phyloP scores from a whole-genome alignment of 2,888 invertebrate genomes.

The Cryptus viduatorius region DNA sequence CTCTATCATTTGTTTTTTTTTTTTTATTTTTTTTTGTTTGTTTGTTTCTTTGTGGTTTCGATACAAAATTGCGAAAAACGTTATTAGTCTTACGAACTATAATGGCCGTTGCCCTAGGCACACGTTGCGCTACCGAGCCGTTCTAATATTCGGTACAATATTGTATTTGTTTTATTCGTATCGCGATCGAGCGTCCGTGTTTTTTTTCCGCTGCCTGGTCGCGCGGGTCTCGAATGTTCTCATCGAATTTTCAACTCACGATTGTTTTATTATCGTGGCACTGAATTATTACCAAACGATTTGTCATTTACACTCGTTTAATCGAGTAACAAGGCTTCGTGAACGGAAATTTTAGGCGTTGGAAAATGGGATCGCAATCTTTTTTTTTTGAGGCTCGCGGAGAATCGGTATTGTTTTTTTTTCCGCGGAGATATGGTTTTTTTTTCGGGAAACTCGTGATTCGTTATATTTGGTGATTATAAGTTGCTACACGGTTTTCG shows the following conservation, averaged over 20 bases:
- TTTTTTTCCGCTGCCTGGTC: conserved; percentile 1
- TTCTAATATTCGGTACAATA: conserved; percentile 58
- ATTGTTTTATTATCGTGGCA: conserved; percentile 15
- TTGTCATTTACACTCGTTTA: not conserved
- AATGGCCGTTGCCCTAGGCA: conserved; percentile 66
- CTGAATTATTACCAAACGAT: conserved; percentile 1
- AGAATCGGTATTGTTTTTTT: no score
- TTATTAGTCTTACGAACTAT: conserved; percentile 69
- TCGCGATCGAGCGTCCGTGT: conserved; percentile 33
- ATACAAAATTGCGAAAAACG: conserved; percentile 73
- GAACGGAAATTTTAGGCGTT: not conserved
- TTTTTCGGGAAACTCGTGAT: no score
- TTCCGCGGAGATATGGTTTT: no score
- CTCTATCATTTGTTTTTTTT: conserved; percentile 44
- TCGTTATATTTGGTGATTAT: no score
- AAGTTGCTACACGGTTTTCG: no score
- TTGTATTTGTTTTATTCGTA: conserved; percentile 61
- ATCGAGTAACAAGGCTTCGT: not conserved
- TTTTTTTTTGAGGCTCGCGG: no score
- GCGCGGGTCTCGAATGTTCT: conserved; percentile 21
- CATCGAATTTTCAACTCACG: conserved; percentile 21
- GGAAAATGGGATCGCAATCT: not conserved
- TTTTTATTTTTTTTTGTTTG: conserved; percentile 7
- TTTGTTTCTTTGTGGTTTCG: conserved; percentile 61
- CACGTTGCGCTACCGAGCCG: conserved; percentile 67